These are phyloP conservation scores for Hydraecia micacea DNA, from an alignment of 2,888 invertebrate genomes.

Conservation along the genomic window DNA sequence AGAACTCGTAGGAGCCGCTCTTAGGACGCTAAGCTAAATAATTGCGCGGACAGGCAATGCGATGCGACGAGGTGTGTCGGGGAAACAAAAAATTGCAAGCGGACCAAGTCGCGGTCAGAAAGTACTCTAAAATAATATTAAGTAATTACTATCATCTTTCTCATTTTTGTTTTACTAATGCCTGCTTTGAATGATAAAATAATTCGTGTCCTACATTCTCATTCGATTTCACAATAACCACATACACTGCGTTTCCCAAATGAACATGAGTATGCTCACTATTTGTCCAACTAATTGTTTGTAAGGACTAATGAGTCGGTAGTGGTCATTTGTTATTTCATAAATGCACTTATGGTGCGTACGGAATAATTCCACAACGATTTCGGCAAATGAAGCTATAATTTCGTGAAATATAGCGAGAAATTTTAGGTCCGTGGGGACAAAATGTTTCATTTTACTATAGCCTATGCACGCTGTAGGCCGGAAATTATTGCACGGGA, in stretches of 20 bases:
- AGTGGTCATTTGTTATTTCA: conserved; percentile 67
- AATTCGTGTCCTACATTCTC: background rate
- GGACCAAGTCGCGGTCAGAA: too few relatives aligned
- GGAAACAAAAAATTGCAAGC: background rate
- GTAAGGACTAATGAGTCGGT: conserved; percentile 72
- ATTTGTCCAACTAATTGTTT: conserved; percentile 65
- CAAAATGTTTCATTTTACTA: background rate
- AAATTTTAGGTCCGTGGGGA: background rate
- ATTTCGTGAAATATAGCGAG: conserved; percentile 15
- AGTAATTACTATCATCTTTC: background rate
- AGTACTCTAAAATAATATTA: background rate
- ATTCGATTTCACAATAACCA: conserved; percentile 17
- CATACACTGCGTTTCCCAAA: conserved; percentile 69
- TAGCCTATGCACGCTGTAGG: background rate
- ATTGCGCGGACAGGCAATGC: background rate
- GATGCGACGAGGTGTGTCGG: background rate
- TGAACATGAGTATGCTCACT: conserved; percentile 64
- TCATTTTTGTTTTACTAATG: background rate
- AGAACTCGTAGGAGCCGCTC: background rate
- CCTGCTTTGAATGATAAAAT: background rate
- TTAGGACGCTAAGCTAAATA: background rate
- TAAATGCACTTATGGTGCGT: conserved; percentile 36
- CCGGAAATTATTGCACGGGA: background rate
- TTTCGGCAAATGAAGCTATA: conserved; percentile 34
- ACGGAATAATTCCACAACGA: conserved; percentile 41